These are phyloP conservation scores for Platycheirus rosarum DNA, from an alignment of 2,888 invertebrate species.

Conservation along the genomic window DNA sequence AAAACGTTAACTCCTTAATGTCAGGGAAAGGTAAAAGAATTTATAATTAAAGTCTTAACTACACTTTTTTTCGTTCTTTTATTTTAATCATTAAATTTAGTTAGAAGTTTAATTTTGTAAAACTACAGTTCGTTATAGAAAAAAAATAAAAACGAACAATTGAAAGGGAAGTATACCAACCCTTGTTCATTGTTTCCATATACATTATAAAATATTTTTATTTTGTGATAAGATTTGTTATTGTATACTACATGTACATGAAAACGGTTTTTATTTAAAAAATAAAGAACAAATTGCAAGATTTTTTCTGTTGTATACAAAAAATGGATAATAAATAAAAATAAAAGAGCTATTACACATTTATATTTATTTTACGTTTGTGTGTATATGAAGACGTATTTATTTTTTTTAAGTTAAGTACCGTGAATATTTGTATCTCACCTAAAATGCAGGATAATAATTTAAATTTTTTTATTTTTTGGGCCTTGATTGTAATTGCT, in stretches of 20 bases:
- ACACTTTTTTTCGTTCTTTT: conserved; percentile 54
- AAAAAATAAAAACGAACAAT: conserved; percentile 59
- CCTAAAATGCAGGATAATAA: conserved; percentile 11
- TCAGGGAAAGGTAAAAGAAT: conserved; percentile 63
- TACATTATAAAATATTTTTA: conserved; percentile 71
- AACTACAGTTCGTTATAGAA: conserved; percentile 64
- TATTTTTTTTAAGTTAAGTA: conserved; percentile 30
- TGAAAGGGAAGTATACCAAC: conserved; percentile 57
- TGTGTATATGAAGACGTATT: conserved; percentile 42
- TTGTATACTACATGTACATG: conserved; percentile 67
- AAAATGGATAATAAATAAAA: conserved; percentile 65
- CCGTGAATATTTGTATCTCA: conserved; percentile 30
- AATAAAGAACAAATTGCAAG: conserved; percentile 62
- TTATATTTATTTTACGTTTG: conserved; percentile 52
- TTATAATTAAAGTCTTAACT: conserved; percentile 61
- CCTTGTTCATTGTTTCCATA: conserved; percentile 62
- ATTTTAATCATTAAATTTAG: conserved; percentile 45
- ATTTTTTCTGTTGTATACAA: conserved; percentile 72
- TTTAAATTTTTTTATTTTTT: conserved; percentile 30
- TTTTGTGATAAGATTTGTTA: conserved; percentile 74
- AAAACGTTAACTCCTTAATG: conserved; percentile 62
- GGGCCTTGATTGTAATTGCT: conserved; percentile 37
- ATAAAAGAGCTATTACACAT: conserved; percentile 23
- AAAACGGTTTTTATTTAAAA: conserved; percentile 69
- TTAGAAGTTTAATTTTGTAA: conserved; percentile 70